Evolutionary conservation across 2,888 invertebrate species (phyloP), one percentile per base, ranked within the genome.

Genomic region (Dryadula phaetusa): DNA sequence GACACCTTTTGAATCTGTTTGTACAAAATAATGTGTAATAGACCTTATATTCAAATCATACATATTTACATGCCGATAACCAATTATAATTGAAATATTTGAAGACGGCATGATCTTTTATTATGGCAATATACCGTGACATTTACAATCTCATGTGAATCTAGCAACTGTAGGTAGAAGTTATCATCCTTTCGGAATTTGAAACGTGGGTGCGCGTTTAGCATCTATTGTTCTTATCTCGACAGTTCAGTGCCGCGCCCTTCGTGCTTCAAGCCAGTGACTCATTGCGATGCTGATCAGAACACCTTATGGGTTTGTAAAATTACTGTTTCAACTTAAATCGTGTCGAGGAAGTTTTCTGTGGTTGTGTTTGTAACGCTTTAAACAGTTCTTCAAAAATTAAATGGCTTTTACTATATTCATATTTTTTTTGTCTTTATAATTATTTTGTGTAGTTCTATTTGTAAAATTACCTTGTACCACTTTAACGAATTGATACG

Each of bases 251-350:
- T 70, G 68, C 64, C 66, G 73, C 79, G 77, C 81, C 80, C 77
- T 78, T 76, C 77, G 74, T 74, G 75, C 71, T 71, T 72, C 68
- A 70, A 64, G 70, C 67, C 76, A 69, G 71, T 86, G 84, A 85
- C 75, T 84, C 85, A 85, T 75, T 69, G 67, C 65, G 69, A 70
- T 73, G 70, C 76, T 68, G 82, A 84, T 85, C 83, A 76, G 79
- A 83, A 84, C 82, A 80, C 82, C 81, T 83, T 72, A 72, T 76
- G 75, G 80, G 76, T 80, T 87, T 87, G 76, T 84, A 82, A 85
- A 85, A 88, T 77, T 72, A 72, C 74, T 75, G 75, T 73, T 78
- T 81, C 76, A 80, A 80, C 77, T 78, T 76, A 71, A 79, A 81
- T 82, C 83, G 80, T 80, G 82, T 79, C 75, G 76, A 81, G 82